These are phyloP conservation scores for Peromyscus nudipes DNA, from an alignment of 2,797 vertebrate species.

Conservation along the genomic window DNA sequence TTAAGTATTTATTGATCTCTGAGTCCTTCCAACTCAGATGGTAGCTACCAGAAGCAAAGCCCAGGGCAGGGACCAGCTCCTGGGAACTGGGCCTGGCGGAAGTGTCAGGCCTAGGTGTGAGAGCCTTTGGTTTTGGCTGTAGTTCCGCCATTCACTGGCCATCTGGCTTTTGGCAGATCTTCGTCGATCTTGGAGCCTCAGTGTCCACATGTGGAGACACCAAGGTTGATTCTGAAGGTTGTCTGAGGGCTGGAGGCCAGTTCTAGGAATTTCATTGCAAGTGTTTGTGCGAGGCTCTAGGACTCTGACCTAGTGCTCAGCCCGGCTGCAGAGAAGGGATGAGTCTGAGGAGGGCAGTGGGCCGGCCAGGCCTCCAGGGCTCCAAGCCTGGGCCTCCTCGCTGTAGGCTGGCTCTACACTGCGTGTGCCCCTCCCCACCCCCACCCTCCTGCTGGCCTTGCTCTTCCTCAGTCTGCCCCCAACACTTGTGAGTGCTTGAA, in stretches of 20 bases:
- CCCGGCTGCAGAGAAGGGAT: neutral
- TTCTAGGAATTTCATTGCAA: slow-evolving; percentile 15
- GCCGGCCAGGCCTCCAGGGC: neutral
- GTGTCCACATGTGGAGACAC: slow-evolving; percentile 42
- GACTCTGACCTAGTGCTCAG: neutral
- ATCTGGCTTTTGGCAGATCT: neutral
- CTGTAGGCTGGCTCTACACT: neutral
- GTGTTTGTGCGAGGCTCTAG: neutral
- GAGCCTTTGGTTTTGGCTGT: neutral
- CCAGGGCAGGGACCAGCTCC: neutral
- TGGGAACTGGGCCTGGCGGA: neutral
- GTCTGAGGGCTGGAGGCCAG: neutral
- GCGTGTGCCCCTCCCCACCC: neutral
- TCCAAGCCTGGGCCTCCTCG: neutral
- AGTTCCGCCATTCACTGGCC: neutral
- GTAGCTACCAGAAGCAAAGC: neutral
- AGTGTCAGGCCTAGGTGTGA: neutral
- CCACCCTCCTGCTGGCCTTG: neutral
- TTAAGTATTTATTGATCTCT: neutral
- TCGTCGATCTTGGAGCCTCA: neutral
- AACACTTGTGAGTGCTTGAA: neutral
- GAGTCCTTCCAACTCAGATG: neutral
- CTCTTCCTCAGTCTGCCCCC: neutral
- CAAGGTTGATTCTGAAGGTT: slow-evolving; percentile 26
- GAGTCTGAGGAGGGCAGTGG: neutral